Evolutionary conservation across 2,113 vertebrate species (phyloP).

Genomic region (Chionomys nivalis): DNA sequence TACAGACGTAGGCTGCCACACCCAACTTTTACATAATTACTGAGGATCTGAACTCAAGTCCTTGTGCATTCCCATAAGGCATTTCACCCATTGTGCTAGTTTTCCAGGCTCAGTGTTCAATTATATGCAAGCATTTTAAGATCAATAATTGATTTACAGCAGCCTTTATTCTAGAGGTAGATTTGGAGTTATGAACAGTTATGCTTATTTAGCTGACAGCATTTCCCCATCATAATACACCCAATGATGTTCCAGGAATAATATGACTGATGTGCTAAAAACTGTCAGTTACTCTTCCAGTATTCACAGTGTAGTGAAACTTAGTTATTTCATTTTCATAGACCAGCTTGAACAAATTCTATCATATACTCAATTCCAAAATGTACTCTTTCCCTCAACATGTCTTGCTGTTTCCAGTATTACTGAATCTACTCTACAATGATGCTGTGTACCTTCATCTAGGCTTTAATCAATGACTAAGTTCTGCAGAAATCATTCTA

Average conservation of each 20-base stretch:
- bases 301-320: not conserved
- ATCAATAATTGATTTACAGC: not conserved
- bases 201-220: not conserved
- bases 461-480: not conserved
- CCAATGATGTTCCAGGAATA: not conserved
- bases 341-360: not conserved
- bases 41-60: not conserved
- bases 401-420: not conserved
- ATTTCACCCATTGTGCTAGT: not conserved
- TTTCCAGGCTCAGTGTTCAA: not conserved
- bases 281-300: not conserved
- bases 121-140: not conserved
- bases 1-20: not conserved
- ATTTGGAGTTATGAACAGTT: conserved; percentile 22
- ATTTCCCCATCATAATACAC: not conserved
- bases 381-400: not conserved
- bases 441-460: not conserved
- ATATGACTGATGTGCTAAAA: not conserved
- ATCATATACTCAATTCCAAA: not conserved
- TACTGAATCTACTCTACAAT: not conserved
- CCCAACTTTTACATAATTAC: not conserved
- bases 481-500: not conserved
- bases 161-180: conserved; percentile 7
- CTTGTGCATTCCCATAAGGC: not conserved
- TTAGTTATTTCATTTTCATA: conserved; percentile 10